Base-by-base conservation (phyloP, 2,888 invertebrate species). In the Petrolisthes cinctipes region DNA sequence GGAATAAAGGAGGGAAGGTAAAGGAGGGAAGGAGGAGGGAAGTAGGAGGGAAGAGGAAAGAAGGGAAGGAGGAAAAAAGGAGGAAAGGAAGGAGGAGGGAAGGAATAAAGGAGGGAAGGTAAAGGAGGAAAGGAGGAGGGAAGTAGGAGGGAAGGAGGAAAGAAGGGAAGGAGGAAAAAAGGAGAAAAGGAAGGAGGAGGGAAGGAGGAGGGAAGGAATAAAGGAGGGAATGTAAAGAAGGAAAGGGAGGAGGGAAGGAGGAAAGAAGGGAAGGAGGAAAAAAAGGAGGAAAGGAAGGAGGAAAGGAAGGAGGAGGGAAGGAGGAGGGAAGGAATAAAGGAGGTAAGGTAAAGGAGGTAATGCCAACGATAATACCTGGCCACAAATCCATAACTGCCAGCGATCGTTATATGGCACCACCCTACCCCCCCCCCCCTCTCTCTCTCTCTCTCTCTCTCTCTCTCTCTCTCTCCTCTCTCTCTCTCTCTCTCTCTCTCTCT, bases 321-420 rank as follows among this genome's bases (percentile, higher is more conserved):
- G 51, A n/a, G 66, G 66, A 57, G 54, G 23, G 68, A 56, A 20
- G 11, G 66, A 81, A 20, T 1, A 5, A 81, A 37, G 9, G 51
- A 76, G 14, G 37, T 9, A 11, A 6, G 17, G 7, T 14, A 51
- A 6, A 0, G 53, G 53, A 11, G 17, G 4, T 14, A 76, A 17
- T 14, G 76, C 1, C 20, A n/a, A 71, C 71, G 71, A 71, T 71
- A 6, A 71, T 71, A n/a, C 71, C 71, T 71, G 71, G 71, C 71
- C 71, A 71, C 71, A 71, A 71, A 71, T 71, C 71, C 20, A 71
- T 71, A 11, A 71, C 71, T 71, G 71, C 71, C 71, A 14, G n/a
- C n/a, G n/a, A 71, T 71, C n/a, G 71, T 20, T 71, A n/a, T 71
- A 71, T 71, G 71, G 71, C 71, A n/a, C n/a, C 71, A 1, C 1